phyloP scores from a whole-genome alignment of 2,113 vertebrate genomes.

The Upupa epops region DNA sequence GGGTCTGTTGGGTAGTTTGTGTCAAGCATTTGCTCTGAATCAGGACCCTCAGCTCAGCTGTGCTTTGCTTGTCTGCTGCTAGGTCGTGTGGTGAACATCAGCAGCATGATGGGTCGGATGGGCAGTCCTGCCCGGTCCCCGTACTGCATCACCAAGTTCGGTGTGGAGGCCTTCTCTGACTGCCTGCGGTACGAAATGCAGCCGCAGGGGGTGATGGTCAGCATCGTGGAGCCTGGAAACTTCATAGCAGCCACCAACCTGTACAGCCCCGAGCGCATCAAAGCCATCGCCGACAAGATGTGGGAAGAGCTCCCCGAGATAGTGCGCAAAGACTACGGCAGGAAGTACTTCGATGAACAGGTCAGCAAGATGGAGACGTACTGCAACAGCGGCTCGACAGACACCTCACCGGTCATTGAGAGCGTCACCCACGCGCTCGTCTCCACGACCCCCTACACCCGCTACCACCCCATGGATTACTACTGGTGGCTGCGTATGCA shows the following conservation, averaged over 20 bases:
- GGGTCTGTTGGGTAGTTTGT: background rate
- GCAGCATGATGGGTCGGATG: slow-evolving; percentile 82
- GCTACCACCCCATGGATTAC: slow-evolving; percentile 85
- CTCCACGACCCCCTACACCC: slow-evolving; percentile 70
- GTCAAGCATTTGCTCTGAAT: background rate
- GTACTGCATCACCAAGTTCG: slow-evolving; percentile 82
- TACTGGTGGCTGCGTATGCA: slow-evolving; percentile 85
- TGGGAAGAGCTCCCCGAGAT: slow-evolving; percentile 77
- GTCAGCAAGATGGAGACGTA: slow-evolving; percentile 77
- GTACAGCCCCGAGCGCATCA: slow-evolving; percentile 77
- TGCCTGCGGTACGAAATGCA: slow-evolving; percentile 82
- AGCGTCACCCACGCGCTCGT: slow-evolving; percentile 75
- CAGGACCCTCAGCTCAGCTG: background rate
- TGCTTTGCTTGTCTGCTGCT: background rate
- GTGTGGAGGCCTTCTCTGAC: slow-evolving; percentile 81
- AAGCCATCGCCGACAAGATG: slow-evolving; percentile 77
- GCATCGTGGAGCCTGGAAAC: slow-evolving; percentile 82
- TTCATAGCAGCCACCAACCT: slow-evolving; percentile 80
- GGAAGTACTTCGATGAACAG: slow-evolving; percentile 79
- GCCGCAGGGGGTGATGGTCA: slow-evolving; percentile 77
- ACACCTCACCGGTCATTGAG: slow-evolving; percentile 71
- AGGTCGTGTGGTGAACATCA: slow-evolving; percentile 81
- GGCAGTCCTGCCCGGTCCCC: slow-evolving; percentile 76
- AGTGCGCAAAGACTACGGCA: slow-evolving; percentile 77
- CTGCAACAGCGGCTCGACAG: slow-evolving; percentile 72